A percentile compares a stretch with the other conserved stretches of the same genome.
These are phyloP conservation scores for Phymorhynchus buccinoides DNA, from an alignment of 1,140 invertebrate species.

Conservation along the genomic window DNA sequence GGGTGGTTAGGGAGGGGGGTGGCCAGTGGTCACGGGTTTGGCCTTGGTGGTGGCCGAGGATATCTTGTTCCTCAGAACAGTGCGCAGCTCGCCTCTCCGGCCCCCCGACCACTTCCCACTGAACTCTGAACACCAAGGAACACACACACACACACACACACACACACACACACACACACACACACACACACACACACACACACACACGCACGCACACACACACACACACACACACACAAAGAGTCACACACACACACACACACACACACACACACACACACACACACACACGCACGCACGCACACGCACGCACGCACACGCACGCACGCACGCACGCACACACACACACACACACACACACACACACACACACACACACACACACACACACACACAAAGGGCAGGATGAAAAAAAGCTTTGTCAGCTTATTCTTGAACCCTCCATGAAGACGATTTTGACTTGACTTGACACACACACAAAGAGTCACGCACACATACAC, in stretches of 20 bases:
- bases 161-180: background rate
- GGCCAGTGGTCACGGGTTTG: background rate
- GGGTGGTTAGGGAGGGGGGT: background rate
- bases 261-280: background rate
- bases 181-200: background rate
- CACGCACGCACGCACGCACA: background rate
- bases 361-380: background rate
- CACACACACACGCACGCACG: background rate
- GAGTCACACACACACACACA: background rate
- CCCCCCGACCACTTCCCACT: background rate
- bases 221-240: background rate
- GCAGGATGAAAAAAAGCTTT: no score
- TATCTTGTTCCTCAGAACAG: constrained; percentile 29
- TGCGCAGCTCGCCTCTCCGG: background rate
- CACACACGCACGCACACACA: constrained; percentile 13
- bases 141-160: background rate
- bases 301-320: background rate
- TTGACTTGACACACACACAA: no score
- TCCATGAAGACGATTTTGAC: no score
- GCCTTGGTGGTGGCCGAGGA: constrained; percentile 35
- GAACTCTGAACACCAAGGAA: constrained; percentile 8
- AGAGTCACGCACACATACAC: background rate
- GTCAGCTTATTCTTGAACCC: no score
- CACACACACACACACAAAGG: background rate
- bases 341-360: background rate